Evolutionary conservation across 2,888 invertebrate species (phyloP).

Genomic region (Aphrophora alni): DNA sequence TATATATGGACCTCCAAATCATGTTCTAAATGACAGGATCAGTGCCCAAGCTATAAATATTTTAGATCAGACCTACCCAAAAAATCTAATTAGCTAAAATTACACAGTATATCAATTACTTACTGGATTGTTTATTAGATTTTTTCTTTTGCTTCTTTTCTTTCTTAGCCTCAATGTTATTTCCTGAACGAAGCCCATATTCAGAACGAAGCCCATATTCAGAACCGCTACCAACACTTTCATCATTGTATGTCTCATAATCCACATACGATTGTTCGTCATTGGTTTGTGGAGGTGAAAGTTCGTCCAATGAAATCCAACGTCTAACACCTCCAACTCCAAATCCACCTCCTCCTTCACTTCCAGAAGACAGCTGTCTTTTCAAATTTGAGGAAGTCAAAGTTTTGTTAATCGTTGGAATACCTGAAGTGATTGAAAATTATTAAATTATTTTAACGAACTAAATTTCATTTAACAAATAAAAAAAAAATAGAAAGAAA

Average conservation of each 20-base stretch:
- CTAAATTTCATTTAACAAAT: no score
- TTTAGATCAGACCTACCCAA: no score
- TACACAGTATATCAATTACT: no score
- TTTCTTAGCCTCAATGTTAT: slow-evolving; percentile 52
- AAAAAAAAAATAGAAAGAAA: no score
- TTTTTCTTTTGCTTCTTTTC: slow-evolving; percentile 57
- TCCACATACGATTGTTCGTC: slow-evolving; percentile 49
- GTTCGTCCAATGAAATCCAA: slow-evolving; percentile 58
- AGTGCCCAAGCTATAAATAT: no score
- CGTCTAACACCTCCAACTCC: slow-evolving; percentile 54
- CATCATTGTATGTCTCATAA: slow-evolving; percentile 15
- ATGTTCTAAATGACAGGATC: no score
- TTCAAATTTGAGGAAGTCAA: background rate
- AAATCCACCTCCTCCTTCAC: slow-evolving; percentile 26
- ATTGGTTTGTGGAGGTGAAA: slow-evolving; percentile 40
- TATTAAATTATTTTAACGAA: no score
- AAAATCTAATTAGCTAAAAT: no score
- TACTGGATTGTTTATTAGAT: slow-evolving; percentile 54
- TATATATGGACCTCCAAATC: no score
- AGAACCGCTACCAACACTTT: slow-evolving; percentile 21
- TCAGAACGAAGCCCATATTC: slow-evolving; percentile 38
- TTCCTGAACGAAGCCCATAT: slow-evolving; percentile 43
- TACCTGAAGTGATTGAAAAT: background rate
- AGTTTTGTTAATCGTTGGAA: slow-evolving; percentile 23
- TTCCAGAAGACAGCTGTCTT: slow-evolving; percentile 19